Evolutionary conservation across 2,888 invertebrate species (phyloP).

Genomic region (Cryptosula pallasiana): DNA sequence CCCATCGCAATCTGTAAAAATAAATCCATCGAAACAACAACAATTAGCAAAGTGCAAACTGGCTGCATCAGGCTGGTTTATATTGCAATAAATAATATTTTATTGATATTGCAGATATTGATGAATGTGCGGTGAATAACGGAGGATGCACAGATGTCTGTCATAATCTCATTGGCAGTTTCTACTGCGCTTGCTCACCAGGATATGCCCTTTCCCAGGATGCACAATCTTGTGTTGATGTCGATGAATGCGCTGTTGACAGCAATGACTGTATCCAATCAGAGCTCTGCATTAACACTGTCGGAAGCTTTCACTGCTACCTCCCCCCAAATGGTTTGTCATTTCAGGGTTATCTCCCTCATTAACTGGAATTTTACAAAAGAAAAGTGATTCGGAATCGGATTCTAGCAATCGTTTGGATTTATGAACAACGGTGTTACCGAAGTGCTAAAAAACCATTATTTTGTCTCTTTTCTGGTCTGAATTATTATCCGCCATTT

Average conservation of each 20-base stretch:
- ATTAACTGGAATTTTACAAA: too few relatives aligned
- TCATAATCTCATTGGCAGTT: not conserved
- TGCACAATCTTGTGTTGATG: not conserved
- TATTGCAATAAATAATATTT: too few relatives aligned
- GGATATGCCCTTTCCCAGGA: not conserved
- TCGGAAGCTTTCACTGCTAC: not conserved
- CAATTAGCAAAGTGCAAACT: too few relatives aligned
- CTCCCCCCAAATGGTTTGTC: not conserved
- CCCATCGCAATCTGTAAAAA: too few relatives aligned
- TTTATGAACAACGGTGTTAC: too few relatives aligned
- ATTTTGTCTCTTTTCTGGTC: too few relatives aligned
- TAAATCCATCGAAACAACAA: too few relatives aligned
- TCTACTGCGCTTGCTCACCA: not conserved
- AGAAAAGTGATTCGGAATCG: too few relatives aligned
- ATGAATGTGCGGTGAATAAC: not conserved
- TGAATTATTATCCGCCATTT: too few relatives aligned
- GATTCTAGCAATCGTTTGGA: too few relatives aligned
- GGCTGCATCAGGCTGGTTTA: too few relatives aligned
- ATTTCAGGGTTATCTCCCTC: not conserved
- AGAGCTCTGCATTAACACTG: conserved; percentile 11
- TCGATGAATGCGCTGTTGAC: conserved; percentile 6
- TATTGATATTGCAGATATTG: conserved; percentile 5
- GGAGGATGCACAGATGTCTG: conserved; percentile 4
- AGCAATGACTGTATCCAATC: not conserved
- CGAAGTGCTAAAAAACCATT: too few relatives aligned